Evolutionary conservation across 23 tunicate species (phyloP), one percentile per base, ranked within the genome.

Genomic region (Ascidia mentula): DNA sequence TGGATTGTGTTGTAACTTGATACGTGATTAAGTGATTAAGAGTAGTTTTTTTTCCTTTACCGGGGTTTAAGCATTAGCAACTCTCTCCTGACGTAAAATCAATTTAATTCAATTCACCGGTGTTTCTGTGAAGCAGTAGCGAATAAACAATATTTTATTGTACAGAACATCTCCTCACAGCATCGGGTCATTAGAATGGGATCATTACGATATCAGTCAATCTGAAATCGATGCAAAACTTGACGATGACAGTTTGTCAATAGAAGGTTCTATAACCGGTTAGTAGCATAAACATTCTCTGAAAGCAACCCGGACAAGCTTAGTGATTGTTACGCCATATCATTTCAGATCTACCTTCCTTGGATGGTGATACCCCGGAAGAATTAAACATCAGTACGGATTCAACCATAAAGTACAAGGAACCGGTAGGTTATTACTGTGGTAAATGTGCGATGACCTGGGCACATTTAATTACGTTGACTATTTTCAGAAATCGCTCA

Each of bases 181-280:
- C 61, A 72, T 36, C 35, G 80, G 80, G 18, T 79, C 84, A 32
- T 77, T 91, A 45, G 97, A 91, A 77, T 91, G 97, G 97, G 97
- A 91, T 72, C 75, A 72, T 26, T 91, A 85, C 53, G 90, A 85
- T 78, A 82, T 82, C 87, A 77, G 85, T 38, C 87, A 82, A 37
- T 77, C 87, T 7, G 87, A 80, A 0, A 37, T 82, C 8, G 83
- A 77, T 0, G 73, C 90, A 32, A 86, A 86, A 40, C 24, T 79
- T 60, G 74, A 34, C 0, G 73, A 80, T 40, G 74, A 73, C 5
- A 70, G 22, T 9, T 32, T 76, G 59, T 69, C 92, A 5, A 88
- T 72, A 38, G 94, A 88, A 33, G 87, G 60, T 18, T 78, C 84
- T 0, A 82, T 82, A 33, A 79, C 94, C 9, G 94, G 92, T 87